phyloP scores from a whole-genome alignment of 1,140 invertebrate genomes.

The Macrobrachium rosenbergii region DNA sequence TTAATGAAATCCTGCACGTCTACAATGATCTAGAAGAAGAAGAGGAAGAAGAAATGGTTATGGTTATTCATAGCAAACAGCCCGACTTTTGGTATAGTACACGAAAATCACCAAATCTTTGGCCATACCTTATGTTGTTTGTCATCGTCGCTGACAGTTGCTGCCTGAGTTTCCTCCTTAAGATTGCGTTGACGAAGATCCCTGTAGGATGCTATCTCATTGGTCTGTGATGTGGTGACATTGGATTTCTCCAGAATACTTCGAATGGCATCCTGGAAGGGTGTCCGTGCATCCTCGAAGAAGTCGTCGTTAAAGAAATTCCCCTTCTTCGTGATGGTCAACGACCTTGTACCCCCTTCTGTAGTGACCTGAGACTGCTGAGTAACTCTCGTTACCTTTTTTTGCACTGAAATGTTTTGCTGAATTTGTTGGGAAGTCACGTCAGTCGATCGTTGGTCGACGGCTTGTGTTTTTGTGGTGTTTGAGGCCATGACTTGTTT shows the following conservation, averaged over 20 bases:
- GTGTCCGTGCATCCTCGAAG: constrained; percentile 47
- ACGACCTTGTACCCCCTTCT: neutral
- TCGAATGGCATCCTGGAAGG: constrained; percentile 46
- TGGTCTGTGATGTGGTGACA: constrained; percentile 8
- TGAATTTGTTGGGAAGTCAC: too few relatives aligned
- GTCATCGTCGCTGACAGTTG: constrained; percentile 38
- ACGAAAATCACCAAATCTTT: too few relatives aligned
- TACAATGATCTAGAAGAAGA: constrained; percentile 13
- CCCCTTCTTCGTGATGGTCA: constrained; percentile 41
- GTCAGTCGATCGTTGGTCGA: too few relatives aligned
- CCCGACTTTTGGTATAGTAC: neutral
- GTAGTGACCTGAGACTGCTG: too few relatives aligned
- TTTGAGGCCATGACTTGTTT: too few relatives aligned
- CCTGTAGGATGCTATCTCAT: constrained; percentile 49
- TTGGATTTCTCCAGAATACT: constrained; percentile 41
- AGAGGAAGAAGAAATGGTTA: neutral
- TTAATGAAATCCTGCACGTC: constrained; percentile 49
- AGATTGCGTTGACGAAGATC: constrained; percentile 45
- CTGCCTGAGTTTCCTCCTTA: constrained; percentile 46
- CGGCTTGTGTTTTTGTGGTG: too few relatives aligned
- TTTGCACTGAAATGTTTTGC: too few relatives aligned
- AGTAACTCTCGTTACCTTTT: too few relatives aligned
- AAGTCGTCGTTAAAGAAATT: constrained; percentile 50
- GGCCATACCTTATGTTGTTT: constrained; percentile 39
- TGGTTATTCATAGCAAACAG: neutral